Conservation (phyloP, 2,888 invertebrate species). For the Pseudolycoriella hygida region DNA sequence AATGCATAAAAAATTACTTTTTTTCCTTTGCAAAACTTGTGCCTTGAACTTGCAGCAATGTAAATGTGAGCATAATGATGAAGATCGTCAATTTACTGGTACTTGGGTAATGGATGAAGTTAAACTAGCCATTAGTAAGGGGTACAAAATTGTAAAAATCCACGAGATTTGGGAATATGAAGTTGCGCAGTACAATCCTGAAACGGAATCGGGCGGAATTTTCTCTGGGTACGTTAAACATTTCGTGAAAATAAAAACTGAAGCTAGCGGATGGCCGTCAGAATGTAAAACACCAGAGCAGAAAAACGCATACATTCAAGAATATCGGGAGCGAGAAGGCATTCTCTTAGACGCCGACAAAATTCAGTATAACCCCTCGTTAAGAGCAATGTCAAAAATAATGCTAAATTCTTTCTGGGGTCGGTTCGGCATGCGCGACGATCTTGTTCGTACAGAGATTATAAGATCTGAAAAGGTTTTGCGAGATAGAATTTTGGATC, state of each 20-base stretch:
- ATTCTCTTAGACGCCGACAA: slow-evolving; percentile 11
- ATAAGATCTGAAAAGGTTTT: slow-evolving; percentile 8
- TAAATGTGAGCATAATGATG: slow-evolving; percentile 12
- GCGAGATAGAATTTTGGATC: slow-evolving; percentile 10
- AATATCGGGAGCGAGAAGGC: slow-evolving; percentile 13
- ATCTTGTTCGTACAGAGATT: slow-evolving; percentile 10
- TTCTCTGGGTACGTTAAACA: slow-evolving; percentile 16
- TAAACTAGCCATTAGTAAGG: slow-evolving; percentile 14
- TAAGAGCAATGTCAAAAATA: slow-evolving; percentile 1
- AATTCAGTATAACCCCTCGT: neutral
- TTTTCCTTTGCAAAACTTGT: slow-evolving; percentile 15
- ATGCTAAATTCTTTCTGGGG: slow-evolving; percentile 6
- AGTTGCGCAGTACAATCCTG: slow-evolving; percentile 10
- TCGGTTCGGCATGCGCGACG: slow-evolving; percentile 7
- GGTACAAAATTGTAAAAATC: slow-evolving; percentile 14
- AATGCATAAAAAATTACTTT: slow-evolving; percentile 14
- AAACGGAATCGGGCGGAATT: slow-evolving; percentile 9
- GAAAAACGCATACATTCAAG: slow-evolving; percentile 12
- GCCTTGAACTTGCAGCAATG: neutral
- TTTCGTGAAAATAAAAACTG: slow-evolving; percentile 15
- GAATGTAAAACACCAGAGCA: slow-evolving; percentile 8
- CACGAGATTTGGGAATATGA: slow-evolving; percentile 18
- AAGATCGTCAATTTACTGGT: slow-evolving; percentile 13
- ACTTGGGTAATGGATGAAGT: slow-evolving; percentile 19
- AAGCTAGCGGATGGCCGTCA: slow-evolving; percentile 14